Evolutionary conservation across 1,140 invertebrate species (phyloP).

Genomic region (Dinoponera quadriceps): DNA sequence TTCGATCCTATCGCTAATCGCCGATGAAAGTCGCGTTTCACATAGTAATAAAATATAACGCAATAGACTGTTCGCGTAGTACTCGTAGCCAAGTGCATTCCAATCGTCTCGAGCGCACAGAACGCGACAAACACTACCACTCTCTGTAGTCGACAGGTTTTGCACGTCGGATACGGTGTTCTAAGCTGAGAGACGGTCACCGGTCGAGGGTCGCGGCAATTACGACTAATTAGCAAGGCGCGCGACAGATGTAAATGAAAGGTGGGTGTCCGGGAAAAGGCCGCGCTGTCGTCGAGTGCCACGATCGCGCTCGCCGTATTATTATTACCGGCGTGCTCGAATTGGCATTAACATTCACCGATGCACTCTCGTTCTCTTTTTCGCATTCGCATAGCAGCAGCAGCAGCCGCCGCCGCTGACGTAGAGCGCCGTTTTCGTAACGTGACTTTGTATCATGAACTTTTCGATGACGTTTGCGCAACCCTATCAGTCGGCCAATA

Average conservation of each 20-base stretch:
- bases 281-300: not conserved
- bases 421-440: constrained; percentile 81
- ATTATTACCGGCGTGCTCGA: constrained; percentile 70
- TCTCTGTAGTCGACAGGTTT: too few species aligned
- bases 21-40: too few species aligned
- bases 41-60: too few species aligned
- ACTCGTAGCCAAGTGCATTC: not conserved
- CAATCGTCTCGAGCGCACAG: not conserved
- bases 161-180: too few species aligned
- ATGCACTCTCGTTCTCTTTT: constrained; percentile 58
- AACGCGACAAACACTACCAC: too few species aligned
- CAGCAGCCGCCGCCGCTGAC: not conserved
- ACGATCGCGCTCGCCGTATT: constrained; percentile 58
- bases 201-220: constrained; percentile 36
- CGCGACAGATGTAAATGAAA: constrained; percentile 35
- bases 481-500: constrained; percentile 74
- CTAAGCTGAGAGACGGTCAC: not conserved
- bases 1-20: too few species aligned
- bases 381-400: constrained; percentile 23
- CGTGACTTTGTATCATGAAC: constrained; percentile 86
- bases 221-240: constrained; percentile 43
- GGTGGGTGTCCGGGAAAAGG: constrained; percentile 5
- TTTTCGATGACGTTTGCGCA: constrained; percentile 84
- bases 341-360: constrained; percentile 77
- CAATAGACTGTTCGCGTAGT: too few species aligned